Conservation (phyloP, 1,140 invertebrate genomes). For the Akabosia matsudoensis region DNA sequence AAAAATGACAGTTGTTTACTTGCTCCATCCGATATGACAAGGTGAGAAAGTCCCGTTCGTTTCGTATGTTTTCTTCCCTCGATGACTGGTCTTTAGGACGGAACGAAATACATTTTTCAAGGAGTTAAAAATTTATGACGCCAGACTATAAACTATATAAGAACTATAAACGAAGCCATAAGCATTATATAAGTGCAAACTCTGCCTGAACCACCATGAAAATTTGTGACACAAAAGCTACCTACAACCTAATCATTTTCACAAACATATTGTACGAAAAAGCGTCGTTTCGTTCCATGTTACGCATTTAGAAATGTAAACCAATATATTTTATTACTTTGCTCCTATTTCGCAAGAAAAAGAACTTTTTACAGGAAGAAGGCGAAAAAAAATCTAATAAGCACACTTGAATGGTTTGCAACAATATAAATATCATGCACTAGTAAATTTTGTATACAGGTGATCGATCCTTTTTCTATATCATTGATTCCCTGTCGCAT, state of each 20-base stretch:
- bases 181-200: too few relatives aligned
- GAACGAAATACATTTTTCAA: conserved; percentile 6
- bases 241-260: too few relatives aligned
- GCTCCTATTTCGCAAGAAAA: too few relatives aligned
- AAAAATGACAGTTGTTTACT: too few relatives aligned
- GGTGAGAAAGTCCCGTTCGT: too few relatives aligned
- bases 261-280: background rate
- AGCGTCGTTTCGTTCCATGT: conserved; percentile 10
- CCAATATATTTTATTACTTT: background rate
- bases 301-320: background rate
- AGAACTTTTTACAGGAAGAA: too few relatives aligned
- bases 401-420: background rate
- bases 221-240: too few relatives aligned
- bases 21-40: too few relatives aligned
- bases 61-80: too few relatives aligned
- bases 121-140: background rate
- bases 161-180: too few relatives aligned
- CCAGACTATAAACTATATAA: too few relatives aligned
- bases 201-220: too few relatives aligned
- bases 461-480: background rate
- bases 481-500: background rate
- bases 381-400: background rate
- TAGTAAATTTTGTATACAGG: background rate
- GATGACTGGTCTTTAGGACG: conserved; percentile 10
- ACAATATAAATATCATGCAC: conserved; percentile 17